Base-by-base conservation (phyloP, 2,797 vertebrate genomes). In the Rallus crepitans region DNA sequence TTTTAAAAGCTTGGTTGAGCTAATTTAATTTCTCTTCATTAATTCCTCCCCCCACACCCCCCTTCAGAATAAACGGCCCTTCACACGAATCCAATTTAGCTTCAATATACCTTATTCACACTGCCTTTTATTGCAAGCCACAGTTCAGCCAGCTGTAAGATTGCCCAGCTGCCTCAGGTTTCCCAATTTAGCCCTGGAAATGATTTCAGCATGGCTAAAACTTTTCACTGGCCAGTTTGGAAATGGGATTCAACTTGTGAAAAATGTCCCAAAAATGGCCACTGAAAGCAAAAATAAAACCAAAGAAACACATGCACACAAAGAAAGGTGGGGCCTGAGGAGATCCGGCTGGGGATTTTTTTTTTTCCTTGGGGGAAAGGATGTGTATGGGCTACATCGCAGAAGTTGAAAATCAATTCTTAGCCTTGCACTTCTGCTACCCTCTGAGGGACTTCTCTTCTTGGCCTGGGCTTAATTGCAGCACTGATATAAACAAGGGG, bases 401-500 rank as follows among this genome's bases (percentile, higher is more conserved):
- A 97, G 83, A 80, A 87, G 90, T 98, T 98, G 92, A 98, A 99
- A 99, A 98, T 97, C 97, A 98, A 97, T 98, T 98, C 98, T 98
- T 97, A 97, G 98, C 97, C 98, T 98, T 99, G 98, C 98, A 99
- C 98, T 99, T 98, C 98, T 98, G 98, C 98, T 98, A 97, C 98
- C 98, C 98, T 99, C 98, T 98, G 96, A 98, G 98, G 99, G 98
- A 99, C 98, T 98, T 98, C 98, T 98, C 98, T 97, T 98, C 98
- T 99, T 98, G 98, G 98, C 98, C 98, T 97, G 79, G 95, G 98
- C 98, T 99, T 99, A 98, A 98, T 98, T 98, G 98, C 98, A 97
- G 98, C 98, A 93, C 98, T 98, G 98, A 98, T 98, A 98, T 98
- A 99, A 99, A 99, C 99, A 99, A 99, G 98, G 98, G 98, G 98